These are phyloP conservation scores for Cataglyphis rosenhaueri DNA, from an alignment of 2,888 invertebrate genomes.

Conservation along the genomic window DNA sequence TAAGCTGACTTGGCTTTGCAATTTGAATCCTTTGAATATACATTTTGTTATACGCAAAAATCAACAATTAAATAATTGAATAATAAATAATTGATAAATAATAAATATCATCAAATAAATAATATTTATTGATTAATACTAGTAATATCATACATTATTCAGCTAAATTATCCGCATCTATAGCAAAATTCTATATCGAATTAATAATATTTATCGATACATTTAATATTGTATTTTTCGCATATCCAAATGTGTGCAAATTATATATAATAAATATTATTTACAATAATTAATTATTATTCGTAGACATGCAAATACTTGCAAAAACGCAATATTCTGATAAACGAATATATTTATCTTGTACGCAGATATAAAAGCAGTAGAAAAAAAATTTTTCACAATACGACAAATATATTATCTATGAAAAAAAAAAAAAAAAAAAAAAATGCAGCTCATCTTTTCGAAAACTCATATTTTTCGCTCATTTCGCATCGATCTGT, in stretches of 20 bases:
- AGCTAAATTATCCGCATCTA: background rate
- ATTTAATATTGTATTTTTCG: background rate
- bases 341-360: background rate
- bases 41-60: background rate
- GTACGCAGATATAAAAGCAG: background rate
- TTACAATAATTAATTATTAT: background rate
- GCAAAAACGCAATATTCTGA: background rate
- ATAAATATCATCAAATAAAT: conserved; percentile 18
- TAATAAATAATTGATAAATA: background rate
- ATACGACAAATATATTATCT: conserved; percentile 18
- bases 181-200: background rate
- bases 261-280: background rate
- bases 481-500: conserved; percentile 8
- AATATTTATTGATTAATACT: conserved; percentile 1
- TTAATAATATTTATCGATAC: background rate
- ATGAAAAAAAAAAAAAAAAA: background rate
- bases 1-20: background rate
- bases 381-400: background rate
- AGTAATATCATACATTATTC: background rate
- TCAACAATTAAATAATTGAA: background rate
- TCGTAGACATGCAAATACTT: background rate
- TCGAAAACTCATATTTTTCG: conserved; percentile 13
- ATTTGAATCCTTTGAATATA: background rate
- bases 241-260: background rate
- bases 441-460: conserved; percentile 2